These are phyloP conservation scores for Athrips mouffetella DNA, from an alignment of 2,888 invertebrate species.

Conservation along the genomic window DNA sequence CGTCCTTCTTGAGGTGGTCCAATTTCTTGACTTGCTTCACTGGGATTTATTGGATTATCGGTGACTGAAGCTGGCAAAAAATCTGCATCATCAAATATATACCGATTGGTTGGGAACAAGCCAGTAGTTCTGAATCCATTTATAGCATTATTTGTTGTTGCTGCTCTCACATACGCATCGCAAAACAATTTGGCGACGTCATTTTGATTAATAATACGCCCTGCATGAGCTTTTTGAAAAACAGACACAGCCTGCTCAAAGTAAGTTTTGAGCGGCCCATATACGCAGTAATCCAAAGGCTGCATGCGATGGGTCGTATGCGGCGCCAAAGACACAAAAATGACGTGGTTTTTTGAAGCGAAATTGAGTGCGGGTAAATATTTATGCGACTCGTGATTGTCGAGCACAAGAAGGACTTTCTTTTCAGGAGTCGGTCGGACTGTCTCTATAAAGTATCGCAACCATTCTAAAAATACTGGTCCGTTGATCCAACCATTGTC, in stretches of 20 bases:
- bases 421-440: constrained; percentile 10
- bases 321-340: constrained; percentile 22
- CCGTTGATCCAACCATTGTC: constrained; percentile 28
- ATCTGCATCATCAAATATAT: not conserved
- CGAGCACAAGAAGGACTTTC: constrained; percentile 17
- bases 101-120: not conserved
- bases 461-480: constrained; percentile 26
- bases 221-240: constrained; percentile 15
- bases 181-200: constrained; percentile 8
- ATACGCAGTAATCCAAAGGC: constrained; percentile 12
- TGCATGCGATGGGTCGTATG: constrained; percentile 14
- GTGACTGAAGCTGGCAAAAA: not conserved
- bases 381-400: constrained; percentile 22
- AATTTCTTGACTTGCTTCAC: no score
- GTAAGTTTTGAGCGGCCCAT: constrained; percentile 11
- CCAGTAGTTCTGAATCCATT: not conserved
- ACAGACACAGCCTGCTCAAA: constrained; percentile 1
- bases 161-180: constrained; percentile 8
- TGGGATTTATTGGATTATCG: no score
- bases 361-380: constrained; percentile 17
- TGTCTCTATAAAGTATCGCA: constrained; percentile 19
- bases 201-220: constrained; percentile 7
- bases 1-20: no score
- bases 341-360: constrained; percentile 19
- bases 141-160: constrained; percentile 8